Base-by-base conservation (phyloP, 2,888 invertebrate genomes). In the Aphodius granarius region DNA sequence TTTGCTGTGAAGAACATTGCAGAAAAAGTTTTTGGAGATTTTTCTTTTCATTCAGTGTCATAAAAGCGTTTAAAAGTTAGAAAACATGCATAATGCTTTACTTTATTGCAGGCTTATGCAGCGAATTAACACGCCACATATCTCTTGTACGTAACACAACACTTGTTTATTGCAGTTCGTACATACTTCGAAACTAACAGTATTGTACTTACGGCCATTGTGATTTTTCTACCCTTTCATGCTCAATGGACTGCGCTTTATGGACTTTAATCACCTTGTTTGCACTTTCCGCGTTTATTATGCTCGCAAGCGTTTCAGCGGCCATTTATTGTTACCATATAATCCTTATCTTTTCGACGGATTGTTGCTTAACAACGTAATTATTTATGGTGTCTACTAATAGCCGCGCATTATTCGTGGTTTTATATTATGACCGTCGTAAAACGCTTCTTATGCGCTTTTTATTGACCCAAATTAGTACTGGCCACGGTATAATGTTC, bases 351-450 rank as follows among this genome's bases (percentile, higher is more conserved):
- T 68, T 22, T 20, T 20, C 21, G 68, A 21, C 20, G 22, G 43
- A 43, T 43, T 43, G 43, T 43, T 43, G 22, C 68, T 68, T 68
- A 68, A 68, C 68, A 68, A 68, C 68, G 21, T 68, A 68, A 68
- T 68, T 68, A 22, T 68, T 68, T 68, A 68, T 22, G 68, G 22
- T 68, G 22, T 20, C 68, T 22, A 22, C 68, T 68, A 68, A 68
- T 68, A 68, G 68, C 22, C 21, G 68, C n/a, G 68, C 18, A 68
- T 68, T 68, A 68, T 22, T 20, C 68, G 68, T 22, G 20, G 22
- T 22, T 68, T 68, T 22, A 22, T 22, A 68, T 68, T 22, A n/a
- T 68, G 18, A 22, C 68, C 68, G 20, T 22, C 68, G 22, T 68
- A 68, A 68, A 68, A 20, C 20, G 68, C 20, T 22, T 21, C 68